These are phyloP conservation scores for Mythimna lalbum DNA, from an alignment of 2,888 invertebrate species.

Conservation along the genomic window DNA sequence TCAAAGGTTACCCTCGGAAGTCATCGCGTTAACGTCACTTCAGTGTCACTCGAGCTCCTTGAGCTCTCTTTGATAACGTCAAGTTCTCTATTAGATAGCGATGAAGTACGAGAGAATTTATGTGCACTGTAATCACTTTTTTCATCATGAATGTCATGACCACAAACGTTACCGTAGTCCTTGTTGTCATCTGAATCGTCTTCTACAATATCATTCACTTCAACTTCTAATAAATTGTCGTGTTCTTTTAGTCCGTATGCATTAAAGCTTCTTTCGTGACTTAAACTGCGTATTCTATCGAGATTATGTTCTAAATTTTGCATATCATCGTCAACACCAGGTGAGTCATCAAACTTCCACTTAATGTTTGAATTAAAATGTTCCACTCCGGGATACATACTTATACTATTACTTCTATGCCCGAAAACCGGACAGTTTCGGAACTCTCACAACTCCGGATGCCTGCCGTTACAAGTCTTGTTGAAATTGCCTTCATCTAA, in stretches of 20 bases:
- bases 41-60: constrained; percentile 89
- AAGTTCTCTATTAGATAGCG: constrained; percentile 87
- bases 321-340: constrained; percentile 81
- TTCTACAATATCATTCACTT: constrained; percentile 83
- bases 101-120: constrained; percentile 88
- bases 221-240: constrained; percentile 86
- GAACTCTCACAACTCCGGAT: constrained; percentile 90
- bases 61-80: constrained; percentile 90
- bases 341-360: constrained; percentile 87
- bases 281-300: constrained; percentile 87
- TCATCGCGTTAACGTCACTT: constrained; percentile 90
- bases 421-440: constrained; percentile 89
- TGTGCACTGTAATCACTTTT: constrained; percentile 85
- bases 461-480: constrained; percentile 87
- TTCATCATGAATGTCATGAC: constrained; percentile 82
- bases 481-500: constrained; percentile 88
- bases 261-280: constrained; percentile 84
- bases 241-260: constrained; percentile 80
- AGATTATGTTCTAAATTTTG: constrained; percentile 87
- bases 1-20: constrained; percentile 88
- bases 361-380: constrained; percentile 88
- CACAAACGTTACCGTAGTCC: constrained; percentile 77
- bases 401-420: constrained; percentile 89
- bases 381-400: constrained; percentile 87
- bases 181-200: constrained; percentile 84